Conservation (phyloP, 2,888 invertebrate genomes). For the Zootermopsis nevadensis region DNA sequence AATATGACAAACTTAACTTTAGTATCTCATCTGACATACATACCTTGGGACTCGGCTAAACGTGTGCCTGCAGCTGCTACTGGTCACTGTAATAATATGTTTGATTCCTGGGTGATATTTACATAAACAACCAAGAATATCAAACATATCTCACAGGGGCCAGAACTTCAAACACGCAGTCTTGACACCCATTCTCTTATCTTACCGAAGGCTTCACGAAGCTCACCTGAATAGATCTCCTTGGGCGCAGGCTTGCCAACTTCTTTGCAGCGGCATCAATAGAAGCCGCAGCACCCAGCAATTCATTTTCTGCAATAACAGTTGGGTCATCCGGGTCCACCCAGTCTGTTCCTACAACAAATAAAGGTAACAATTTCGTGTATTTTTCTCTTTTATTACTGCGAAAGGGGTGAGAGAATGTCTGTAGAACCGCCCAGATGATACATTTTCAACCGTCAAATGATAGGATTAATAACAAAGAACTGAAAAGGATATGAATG, state of each 20-base stretch:
- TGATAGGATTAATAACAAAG: no score
- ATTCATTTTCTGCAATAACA: slow-evolving; percentile 96
- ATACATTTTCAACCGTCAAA: no score
- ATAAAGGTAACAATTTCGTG: no score
- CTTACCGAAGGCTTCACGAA: not conserved
- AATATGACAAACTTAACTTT: no score
- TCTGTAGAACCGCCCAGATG: no score
- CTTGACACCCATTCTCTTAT: not conserved
- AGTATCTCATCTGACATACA: no score
- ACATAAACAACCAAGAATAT: slow-evolving; percentile 99
- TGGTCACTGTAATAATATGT: slow-evolving; percentile 94
- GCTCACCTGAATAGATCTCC: slow-evolving; percentile 80
- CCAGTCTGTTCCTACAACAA: slow-evolving; percentile 82
- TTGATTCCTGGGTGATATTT: slow-evolving; percentile 97
- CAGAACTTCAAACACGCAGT: not conserved
- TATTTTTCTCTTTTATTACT: no score
- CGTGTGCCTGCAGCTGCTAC: slow-evolving; percentile 51
- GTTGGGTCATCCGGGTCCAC: slow-evolving; percentile 97
- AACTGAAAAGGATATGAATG: no score
- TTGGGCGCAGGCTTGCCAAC: slow-evolving; percentile 88
- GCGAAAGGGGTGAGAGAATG: no score
- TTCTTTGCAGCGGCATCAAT: slow-evolving; percentile 99
- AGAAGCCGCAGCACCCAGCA: slow-evolving; percentile 96
- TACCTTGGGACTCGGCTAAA: no score
- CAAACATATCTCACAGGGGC: slow-evolving; percentile 98